Base-by-base conservation (phyloP, 37 sponge, comb jelly and placozoan species). In the Hexactinellida sp. region DNA sequence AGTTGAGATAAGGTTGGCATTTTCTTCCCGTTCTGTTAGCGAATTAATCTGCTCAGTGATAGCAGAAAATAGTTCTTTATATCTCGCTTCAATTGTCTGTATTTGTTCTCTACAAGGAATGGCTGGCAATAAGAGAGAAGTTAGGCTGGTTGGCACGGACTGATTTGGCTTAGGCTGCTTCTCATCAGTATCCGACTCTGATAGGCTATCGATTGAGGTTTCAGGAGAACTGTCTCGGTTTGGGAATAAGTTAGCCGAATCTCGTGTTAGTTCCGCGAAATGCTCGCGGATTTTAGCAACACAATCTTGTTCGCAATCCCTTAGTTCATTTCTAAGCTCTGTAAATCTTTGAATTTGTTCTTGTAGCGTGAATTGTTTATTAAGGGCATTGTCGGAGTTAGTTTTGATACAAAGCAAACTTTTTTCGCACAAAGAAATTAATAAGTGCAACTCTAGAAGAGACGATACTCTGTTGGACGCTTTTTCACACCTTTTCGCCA, bases 51-150 rank as follows among this genome's bases (percentile, higher is more conserved):
- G 76, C 28, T 63, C 76, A 25, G 76, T 25, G 30, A n/a, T 23
- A n/a, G 13, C 28, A 21, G 3, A 7, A 28, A 21, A 63, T n/a
- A 63, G 30, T 63, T 63, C 76, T 63, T 63, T 63, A 23, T 63
- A n/a, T n/a, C 13, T 10, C 32, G 30, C 13, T 28, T 63, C 76
- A 25, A 63, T 63, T n/a, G 76, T 63, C 76, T 63, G 76, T 63
- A 63, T 63, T 63, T 63, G 76, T 63, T 63, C 76, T n/a, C 21
- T 25, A 63, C 76, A 63, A 63, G 76, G 76, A 63, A 63, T 63
- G 30, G 76, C 3, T 21, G 76, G 30, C 28, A 63, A n/a, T n/a
- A 63, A 23, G 34, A n/a, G 30, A 10, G 76, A 63, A 63, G 76
- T 63, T n/a, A 21, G 28, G 13, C 76, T 63, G 76, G 3, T 63